A percentile compares a stretch with the other conserved stretches of the same genome.
Evolutionary conservation across 2,113 vertebrate genomes (phyloP).

Genomic region (Tupaia chinensis): DNA sequence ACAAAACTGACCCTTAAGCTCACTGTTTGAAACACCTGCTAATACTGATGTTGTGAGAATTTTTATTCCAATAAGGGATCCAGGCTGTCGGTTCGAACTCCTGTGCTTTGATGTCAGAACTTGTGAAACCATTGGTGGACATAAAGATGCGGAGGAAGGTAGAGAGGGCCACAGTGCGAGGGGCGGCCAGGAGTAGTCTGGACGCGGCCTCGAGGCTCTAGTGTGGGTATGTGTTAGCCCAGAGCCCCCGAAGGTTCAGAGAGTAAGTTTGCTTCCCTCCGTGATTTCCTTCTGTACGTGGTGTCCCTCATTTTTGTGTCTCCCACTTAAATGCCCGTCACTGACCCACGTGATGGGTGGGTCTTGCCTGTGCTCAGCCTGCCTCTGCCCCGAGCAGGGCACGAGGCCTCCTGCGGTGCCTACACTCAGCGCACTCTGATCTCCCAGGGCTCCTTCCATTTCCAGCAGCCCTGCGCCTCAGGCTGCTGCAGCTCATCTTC

Average conservation of each 20-base stretch:
- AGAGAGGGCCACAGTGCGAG: conserved; percentile 79
- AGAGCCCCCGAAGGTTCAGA: conserved; percentile 68
- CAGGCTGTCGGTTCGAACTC: conserved; percentile 79
- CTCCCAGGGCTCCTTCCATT: too few relatives aligned
- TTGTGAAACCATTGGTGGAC: conserved; percentile 74
- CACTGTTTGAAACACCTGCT: conserved; percentile 54
- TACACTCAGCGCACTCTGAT: neutral
- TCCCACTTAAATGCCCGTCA: neutral
- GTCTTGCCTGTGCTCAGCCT: neutral
- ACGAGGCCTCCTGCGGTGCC: neutral
- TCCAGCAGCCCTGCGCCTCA: neutral
- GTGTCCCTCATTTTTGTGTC: conserved; percentile 33
- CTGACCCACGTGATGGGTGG: too few relatives aligned
- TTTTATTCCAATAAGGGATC: conserved; percentile 77
- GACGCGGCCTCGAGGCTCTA: conserved; percentile 67
- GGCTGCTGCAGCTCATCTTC: neutral
- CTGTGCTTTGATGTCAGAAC: conserved; percentile 84
- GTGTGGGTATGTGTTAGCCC: conserved; percentile 61
- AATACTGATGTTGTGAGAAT: conserved; percentile 75
- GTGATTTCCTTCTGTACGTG: conserved; percentile 23
- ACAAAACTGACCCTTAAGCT: conserved; percentile 56
- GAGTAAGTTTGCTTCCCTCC: conserved; percentile 44
- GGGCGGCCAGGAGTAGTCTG: conserved; percentile 76
- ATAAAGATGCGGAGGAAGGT: conserved; percentile 77
- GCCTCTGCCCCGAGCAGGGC: too few relatives aligned